Evolutionary conservation across 2,113 vertebrate species (phyloP), one percentile per base, ranked within the genome.

Genomic region (Canis aureus): DNA sequence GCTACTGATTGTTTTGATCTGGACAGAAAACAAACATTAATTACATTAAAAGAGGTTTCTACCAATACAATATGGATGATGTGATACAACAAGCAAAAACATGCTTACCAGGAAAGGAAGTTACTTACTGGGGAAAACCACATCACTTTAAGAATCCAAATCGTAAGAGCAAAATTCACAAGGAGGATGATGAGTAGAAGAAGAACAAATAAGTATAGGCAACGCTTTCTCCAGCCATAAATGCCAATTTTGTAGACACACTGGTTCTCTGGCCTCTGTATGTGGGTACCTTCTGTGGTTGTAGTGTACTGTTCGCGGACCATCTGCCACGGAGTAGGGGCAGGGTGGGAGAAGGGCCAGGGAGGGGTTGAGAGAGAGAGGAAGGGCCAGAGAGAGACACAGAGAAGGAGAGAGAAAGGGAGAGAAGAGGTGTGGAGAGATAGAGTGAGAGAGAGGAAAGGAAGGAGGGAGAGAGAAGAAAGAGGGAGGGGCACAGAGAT

Each of bases 181-280:
- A 99, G 99, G 79, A 99, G 98, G 97, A 99, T 98, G 98, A 99
- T 98, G 94, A 99, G 98, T 92, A 99, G 98, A 93, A 99, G 99
- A 53, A 99, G 99, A 73, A 99, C 99, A 80, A 99, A 99, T 13
- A 99, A 98, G 98, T 99, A 99, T 90, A 99, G 99, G 97, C 99
- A 99, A 69, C 99, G 99, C 96, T 99, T 99, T 98, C 99, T 99
- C 99, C 99, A 99, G 97, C 99, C 99, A 12, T 99, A 99, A 98
- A 99, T 99, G 98, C 99, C 99, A 20, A 99, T 99, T 97, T 99
- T 99, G 99, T 99, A 99, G 98, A 99, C 64, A 78, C 98, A 97
- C 43, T 99, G 99, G 27, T 98, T 98, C 97, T 99, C 98, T 0
- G 99, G 98, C 82, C 98, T 98, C 94, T 99, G 99, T 94, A 98